Conservation (phyloP, 1,140 invertebrate genomes). For the Steinernema feltiae region DNA sequence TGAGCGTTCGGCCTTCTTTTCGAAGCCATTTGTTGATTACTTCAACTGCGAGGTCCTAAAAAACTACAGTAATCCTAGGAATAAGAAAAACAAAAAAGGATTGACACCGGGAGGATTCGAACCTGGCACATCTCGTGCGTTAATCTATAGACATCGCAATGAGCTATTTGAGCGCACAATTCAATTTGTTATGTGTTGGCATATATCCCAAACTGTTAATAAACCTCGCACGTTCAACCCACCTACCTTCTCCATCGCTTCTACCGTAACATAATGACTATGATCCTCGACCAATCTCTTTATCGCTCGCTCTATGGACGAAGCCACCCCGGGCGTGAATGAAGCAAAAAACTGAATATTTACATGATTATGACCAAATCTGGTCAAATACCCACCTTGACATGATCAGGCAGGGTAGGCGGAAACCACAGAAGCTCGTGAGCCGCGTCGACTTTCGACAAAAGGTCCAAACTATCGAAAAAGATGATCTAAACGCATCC, state of each 20-base stretch:
- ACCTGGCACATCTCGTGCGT: no score
- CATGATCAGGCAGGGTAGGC: conserved; percentile 76
- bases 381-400: conserved; percentile 70
- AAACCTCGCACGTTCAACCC: not conserved
- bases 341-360: conserved; percentile 24
- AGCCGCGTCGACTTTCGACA: conserved; percentile 85
- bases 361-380: conserved; percentile 15
- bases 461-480: conserved; percentile 84
- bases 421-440: conserved; percentile 95
- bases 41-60: conserved; percentile 78
- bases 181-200: not conserved
- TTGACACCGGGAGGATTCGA: not conserved
- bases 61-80: conserved; percentile 47
- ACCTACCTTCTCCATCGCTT: conserved; percentile 67
- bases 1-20: conserved; percentile 77
- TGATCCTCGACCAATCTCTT: conserved; percentile 59
- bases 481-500: conserved; percentile 64
- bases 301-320: conserved; percentile 41
- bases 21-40: conserved; percentile 91
- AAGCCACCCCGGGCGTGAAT: conserved; percentile 27
- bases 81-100: not conserved
- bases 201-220: not conserved
- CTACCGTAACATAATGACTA: conserved; percentile 81
- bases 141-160: no score
- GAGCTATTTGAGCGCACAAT: not conserved